These are phyloP conservation scores for Zeugodacus cucurbitae DNA, from an alignment of 1,140 invertebrate species.

Conservation along the genomic window DNA sequence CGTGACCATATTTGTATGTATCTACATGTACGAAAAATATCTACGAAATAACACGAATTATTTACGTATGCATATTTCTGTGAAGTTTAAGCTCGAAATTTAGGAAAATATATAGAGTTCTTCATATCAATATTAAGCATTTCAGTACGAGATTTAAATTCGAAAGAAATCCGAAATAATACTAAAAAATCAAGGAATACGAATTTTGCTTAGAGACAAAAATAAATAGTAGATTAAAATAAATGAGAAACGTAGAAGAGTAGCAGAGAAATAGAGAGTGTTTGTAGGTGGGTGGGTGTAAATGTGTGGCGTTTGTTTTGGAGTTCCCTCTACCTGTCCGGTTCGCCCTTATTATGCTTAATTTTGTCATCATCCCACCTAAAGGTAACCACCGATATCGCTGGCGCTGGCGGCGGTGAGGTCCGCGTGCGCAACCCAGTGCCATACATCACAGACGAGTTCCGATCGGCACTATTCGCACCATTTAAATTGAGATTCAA, in stretches of 20 bases:
- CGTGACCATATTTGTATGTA: too few species aligned
- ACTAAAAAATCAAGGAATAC: neutral
- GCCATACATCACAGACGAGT: constrained; percentile 30
- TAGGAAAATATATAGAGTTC: neutral
- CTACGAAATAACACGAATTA: neutral
- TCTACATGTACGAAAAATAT: neutral
- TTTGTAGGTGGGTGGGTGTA: neutral
- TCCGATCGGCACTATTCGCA: constrained; percentile 33
- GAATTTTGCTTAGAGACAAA: neutral
- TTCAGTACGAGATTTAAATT: neutral
- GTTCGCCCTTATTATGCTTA: constrained; percentile 70
- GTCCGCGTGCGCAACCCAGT: constrained; percentile 27
- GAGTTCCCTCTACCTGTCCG: constrained; percentile 74
- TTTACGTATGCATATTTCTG: constrained; percentile 14
- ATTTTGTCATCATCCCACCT: constrained; percentile 74
- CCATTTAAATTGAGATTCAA: constrained; percentile 43
- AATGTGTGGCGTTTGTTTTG: constrained; percentile 46
- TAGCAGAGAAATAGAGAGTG: constrained; percentile 23
- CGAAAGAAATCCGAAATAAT: neutral
- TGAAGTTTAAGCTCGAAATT: neutral
- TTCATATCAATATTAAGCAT: neutral
- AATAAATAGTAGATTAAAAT: neutral
- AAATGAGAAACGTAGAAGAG: neutral
- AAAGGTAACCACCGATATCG: constrained; percentile 87
- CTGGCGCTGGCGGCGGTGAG: constrained; percentile 69